Conservation (phyloP, 2,888 invertebrate species). For the Agriopis aurantiaria region DNA sequence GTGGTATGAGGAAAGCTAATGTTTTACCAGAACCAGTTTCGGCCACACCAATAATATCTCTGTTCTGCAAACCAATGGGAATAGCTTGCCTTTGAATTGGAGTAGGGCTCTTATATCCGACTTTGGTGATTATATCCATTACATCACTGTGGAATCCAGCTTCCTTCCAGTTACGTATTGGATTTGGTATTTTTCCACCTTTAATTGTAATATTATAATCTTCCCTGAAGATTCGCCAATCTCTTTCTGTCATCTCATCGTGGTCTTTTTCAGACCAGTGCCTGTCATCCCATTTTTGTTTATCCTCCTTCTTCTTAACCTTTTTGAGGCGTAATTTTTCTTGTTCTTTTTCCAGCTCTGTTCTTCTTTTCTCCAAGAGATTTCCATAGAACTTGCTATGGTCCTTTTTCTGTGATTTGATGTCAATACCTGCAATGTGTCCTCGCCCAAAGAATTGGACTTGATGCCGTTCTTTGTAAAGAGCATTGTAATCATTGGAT, state of each 20-base stretch:
- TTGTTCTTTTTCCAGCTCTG: slow-evolving; percentile 98
- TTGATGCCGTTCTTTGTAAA: slow-evolving; percentile 98
- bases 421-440: slow-evolving; percentile 98
- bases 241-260: slow-evolving; percentile 98
- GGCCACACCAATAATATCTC: slow-evolving; percentile 99
- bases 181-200: slow-evolving; percentile 98
- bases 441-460: slow-evolving; percentile 99
- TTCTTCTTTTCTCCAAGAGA: slow-evolving; percentile 96
- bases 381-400: slow-evolving; percentile 99
- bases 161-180: slow-evolving; percentile 98
- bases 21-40: slow-evolving; percentile 99
- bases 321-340: slow-evolving; percentile 97
- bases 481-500: slow-evolving; percentile 97
- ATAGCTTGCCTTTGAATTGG: slow-evolving; percentile 99
- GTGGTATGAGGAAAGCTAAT: slow-evolving; percentile 98
- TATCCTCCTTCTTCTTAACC: slow-evolving; percentile 97
- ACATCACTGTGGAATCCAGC: slow-evolving; percentile 96
- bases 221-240: slow-evolving; percentile 99
- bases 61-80: slow-evolving; percentile 97
- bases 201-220: slow-evolving; percentile 99
- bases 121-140: slow-evolving; percentile 96
- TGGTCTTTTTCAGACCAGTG: slow-evolving; percentile 99
- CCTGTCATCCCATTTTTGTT: slow-evolving; percentile 99
- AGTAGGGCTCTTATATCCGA: slow-evolving; percentile 99
- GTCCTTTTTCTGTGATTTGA: slow-evolving; percentile 97